Evolutionary conservation across 2,797 vertebrate species (phyloP).

Genomic region (Knipowitschia caucasica): DNA sequence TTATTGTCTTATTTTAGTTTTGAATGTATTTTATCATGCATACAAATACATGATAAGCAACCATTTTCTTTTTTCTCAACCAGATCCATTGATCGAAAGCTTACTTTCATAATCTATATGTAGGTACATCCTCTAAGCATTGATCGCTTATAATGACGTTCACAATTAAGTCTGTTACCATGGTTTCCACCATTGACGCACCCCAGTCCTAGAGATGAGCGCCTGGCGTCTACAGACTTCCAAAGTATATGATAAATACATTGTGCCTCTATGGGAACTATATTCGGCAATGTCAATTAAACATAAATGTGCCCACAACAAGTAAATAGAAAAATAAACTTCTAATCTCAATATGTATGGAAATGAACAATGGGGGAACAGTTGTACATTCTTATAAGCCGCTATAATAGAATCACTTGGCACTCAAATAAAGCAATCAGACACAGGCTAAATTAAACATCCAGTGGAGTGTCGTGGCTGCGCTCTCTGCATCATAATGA

Average conservation of each 20-base stretch:
- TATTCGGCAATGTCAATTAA: background rate
- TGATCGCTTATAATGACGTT: too few species aligned
- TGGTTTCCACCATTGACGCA: background rate
- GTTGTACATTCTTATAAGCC: constrained; percentile 53
- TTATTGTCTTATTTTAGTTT: too few species aligned
- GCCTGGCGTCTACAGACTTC: too few species aligned
- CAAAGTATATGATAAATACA: background rate
- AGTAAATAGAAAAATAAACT: constrained; percentile 28
- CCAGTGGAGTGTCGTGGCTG: constrained; percentile 32
- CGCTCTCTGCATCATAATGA: constrained; percentile 48
- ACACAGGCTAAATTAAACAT: constrained; percentile 64
- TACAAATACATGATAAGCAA: too few species aligned
- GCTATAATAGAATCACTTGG: constrained; percentile 55
- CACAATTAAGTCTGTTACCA: too few species aligned
- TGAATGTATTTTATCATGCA: too few species aligned
- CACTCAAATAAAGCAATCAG: constrained; percentile 56
- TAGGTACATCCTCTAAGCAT: too few species aligned
- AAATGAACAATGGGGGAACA: constrained; percentile 52
- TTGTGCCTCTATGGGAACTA: background rate
- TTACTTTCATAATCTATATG: too few species aligned
- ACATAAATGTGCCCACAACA: constrained; percentile 1
- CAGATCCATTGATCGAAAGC: too few species aligned
- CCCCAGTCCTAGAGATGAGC: background rate
- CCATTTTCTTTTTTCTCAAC: too few species aligned
- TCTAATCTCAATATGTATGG: constrained; percentile 59